Percentiles rank a stretch among this genome's conserved stretches.
Evolutionary conservation across 92 coral and sea anemone species (phyloP).

Genomic region (Paragorgia papillata): DNA sequence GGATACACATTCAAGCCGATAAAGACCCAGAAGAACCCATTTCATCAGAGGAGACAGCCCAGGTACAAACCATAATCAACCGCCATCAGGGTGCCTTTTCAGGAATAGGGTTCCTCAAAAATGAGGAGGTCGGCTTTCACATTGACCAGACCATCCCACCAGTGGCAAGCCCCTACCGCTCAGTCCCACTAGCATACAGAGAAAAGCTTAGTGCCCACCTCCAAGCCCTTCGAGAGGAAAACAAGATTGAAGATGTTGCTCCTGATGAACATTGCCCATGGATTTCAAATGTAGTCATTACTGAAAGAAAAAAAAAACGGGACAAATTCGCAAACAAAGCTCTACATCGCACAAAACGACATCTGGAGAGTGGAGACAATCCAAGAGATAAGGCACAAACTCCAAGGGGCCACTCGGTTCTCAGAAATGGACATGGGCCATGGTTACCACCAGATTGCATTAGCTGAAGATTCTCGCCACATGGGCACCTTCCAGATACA

Average conservation of each 20-base stretch:
- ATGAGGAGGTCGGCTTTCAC: conserved; percentile 25
- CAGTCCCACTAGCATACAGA: conserved; percentile 22
- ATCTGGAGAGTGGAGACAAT: conserved; percentile 36
- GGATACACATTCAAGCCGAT: too few relatives aligned
- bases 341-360: conserved; percentile 35
- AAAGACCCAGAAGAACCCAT: conserved; percentile 32
- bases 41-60: conserved; percentile 9
- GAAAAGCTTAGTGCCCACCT: conserved; percentile 38
- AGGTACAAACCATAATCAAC: conserved; percentile 19
- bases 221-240: conserved; percentile 35
- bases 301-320: conserved; percentile 43
- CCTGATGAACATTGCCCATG: too few relatives aligned
- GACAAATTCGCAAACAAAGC: conserved; percentile 28
- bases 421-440: conserved; percentile 31
- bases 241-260: conserved; percentile 23
- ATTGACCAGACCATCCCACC: conserved; percentile 5
- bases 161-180: conserved; percentile 1
- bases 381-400: conserved; percentile 23
- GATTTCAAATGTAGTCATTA: too few relatives aligned
- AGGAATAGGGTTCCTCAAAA: conserved; percentile 9
- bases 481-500: conserved; percentile 35
- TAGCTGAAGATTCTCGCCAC: conserved; percentile 15
- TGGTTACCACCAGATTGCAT: conserved; percentile 25
- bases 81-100: conserved; percentile 20
- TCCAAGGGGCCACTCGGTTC: conserved; percentile 26